phyloP scores from a whole-genome alignment of 2,113 vertebrate genomes.

The Lepisosteus oculatus region DNA sequence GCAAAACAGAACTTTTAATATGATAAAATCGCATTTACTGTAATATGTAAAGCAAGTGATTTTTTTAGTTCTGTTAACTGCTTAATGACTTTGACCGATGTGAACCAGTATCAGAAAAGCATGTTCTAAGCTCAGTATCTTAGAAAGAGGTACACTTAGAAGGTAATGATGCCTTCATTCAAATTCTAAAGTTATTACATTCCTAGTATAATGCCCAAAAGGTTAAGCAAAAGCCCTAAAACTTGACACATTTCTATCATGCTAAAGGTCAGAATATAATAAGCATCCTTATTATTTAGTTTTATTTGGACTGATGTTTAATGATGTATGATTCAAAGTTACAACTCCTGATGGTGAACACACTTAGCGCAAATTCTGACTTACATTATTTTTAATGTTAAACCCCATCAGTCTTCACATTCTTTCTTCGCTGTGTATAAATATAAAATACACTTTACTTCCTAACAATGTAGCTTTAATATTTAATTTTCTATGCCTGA shows the following conservation, averaged over 20 bases:
- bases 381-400: conserved; percentile 13
- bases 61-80: not conserved
- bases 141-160: not conserved
- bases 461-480: not conserved
- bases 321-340: conserved; percentile 20
- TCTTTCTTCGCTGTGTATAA: conserved; percentile 4
- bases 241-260: conserved; percentile 17
- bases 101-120: not conserved
- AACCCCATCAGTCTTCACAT: conserved; percentile 2
- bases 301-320: conserved; percentile 17
- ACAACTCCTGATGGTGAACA: not conserved
- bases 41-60: not conserved
- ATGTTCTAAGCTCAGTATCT: not conserved
- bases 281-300: conserved; percentile 24
- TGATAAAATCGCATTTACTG: conserved; percentile 13
- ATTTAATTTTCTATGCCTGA: no score
- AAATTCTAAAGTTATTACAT: conserved; percentile 19
- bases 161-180: conserved; percentile 8
- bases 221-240: conserved; percentile 3
- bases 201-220: not conserved
- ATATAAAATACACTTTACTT: not conserved
- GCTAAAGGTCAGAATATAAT: conserved; percentile 23
- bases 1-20: conserved; percentile 34
- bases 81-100: not conserved
- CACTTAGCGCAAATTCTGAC: conserved; percentile 12